Evolutionary conservation across 1,140 invertebrate genomes (phyloP).

Genomic region (Proales similis): DNA sequence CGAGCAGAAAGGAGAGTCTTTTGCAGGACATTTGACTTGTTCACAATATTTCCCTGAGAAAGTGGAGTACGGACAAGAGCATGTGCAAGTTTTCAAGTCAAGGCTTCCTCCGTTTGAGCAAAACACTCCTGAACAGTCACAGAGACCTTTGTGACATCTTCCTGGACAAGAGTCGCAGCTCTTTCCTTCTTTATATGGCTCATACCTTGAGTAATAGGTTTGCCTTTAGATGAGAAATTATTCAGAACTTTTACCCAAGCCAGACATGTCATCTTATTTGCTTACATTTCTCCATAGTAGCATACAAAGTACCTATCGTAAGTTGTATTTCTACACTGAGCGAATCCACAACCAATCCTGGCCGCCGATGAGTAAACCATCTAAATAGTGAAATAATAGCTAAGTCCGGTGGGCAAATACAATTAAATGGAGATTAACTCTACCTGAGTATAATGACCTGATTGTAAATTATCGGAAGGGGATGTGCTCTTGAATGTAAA

Average conservation of each 20-base stretch:
- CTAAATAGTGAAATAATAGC: slow-evolving; percentile 4
- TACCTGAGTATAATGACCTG: slow-evolving; percentile 38
- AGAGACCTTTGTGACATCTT: slow-evolving; percentile 25
- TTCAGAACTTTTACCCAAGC: not conserved
- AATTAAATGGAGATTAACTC: not conserved
- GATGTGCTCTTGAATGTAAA: slow-evolving; percentile 31
- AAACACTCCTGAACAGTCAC: slow-evolving; percentile 23
- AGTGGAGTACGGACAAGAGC: slow-evolving; percentile 30
- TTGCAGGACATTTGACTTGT: slow-evolving; percentile 33
- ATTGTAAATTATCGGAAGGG: slow-evolving; percentile 7
- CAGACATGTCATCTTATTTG: not conserved
- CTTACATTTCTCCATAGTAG: slow-evolving; percentile 35
- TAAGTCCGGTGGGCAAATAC: not conserved
- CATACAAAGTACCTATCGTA: slow-evolving; percentile 37
- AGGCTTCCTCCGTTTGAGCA: slow-evolving; percentile 34
- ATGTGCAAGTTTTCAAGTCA: slow-evolving; percentile 36
- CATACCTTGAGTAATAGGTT: slow-evolving; percentile 26
- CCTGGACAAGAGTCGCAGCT: slow-evolving; percentile 11
- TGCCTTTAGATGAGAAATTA: slow-evolving; percentile 27
- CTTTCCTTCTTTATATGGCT: slow-evolving; percentile 35
- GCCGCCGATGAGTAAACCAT: slow-evolving; percentile 33
- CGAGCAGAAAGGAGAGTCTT: slow-evolving; percentile 36
- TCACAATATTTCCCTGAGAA: slow-evolving; percentile 37
- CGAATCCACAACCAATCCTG: slow-evolving; percentile 33
- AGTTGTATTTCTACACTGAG: slow-evolving; percentile 19